Evolutionary conservation across 2,113 vertebrate species (phyloP), one percentile per base, ranked within the genome.

Genomic region (Entomyzon cyanotis): DNA sequence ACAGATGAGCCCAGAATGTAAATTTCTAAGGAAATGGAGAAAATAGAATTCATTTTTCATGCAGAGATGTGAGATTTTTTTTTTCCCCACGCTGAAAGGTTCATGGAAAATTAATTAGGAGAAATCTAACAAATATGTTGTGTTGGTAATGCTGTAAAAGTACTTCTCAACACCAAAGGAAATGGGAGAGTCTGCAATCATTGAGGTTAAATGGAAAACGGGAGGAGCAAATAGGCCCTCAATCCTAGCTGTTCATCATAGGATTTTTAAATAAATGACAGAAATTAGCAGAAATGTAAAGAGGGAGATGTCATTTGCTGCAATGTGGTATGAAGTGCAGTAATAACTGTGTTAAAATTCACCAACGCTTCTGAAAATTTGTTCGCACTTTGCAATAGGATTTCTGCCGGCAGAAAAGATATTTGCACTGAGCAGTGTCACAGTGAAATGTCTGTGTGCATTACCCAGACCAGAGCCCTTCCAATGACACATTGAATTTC

Each of bases 1-100:
- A 44, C 84, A 96, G 88, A 95, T 96, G 88, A 96, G 93, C 92
- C 73, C 83, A 56, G 95, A 96, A 96, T 95, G 85, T 94, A 96
- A 93, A 96, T 93, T 92, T 78, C n/a, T 79, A 69, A 96, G 84
- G 90, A 92, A 95, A 71, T 24, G 56, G 69, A 93, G 88, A 84
- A 92, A 87, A 89, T 55, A 44, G 8, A 93, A 78, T 87, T 76
- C 37, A 68, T 93, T 96, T 96, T 95, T 93, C 77, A 87, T 88
- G 83, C 84, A 93, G 84, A 90, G 94, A 76, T 76, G 28, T 42
- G 24, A n/a, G 37, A 4, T 41, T 84, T 76, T 64, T 89, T 65
- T 19, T 25, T 41, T 74, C 76, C 74, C 93, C 31, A 74, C 62
- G 73, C 73, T 78, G 90, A 78, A 92, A 90, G 46, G 84, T 90